phyloP scores from a whole-genome alignment of 2,888 invertebrate genomes.

The Pseudanteris insignis region DNA sequence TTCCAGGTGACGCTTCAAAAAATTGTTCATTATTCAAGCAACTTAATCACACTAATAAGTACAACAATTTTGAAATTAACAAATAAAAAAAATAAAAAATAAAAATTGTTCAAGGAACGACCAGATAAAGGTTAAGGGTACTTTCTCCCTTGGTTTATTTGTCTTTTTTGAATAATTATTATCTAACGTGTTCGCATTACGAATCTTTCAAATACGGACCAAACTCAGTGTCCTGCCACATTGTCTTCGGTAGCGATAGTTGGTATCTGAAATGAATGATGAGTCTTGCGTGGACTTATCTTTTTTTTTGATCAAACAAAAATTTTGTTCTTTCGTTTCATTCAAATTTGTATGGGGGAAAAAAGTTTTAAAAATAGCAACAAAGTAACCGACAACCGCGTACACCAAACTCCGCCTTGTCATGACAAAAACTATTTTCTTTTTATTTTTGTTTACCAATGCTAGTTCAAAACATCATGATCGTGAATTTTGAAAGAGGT shows the following conservation, averaged over 20 bases:
- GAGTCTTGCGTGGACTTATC: conserved; percentile 35
- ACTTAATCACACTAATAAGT: neutral
- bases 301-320: no score
- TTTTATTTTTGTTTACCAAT: conserved; percentile 58
- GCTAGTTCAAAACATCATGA: conserved; percentile 51
- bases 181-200: conserved; percentile 51
- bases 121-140: conserved; percentile 5
- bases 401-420: conserved; percentile 65
- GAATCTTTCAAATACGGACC: conserved; percentile 62
- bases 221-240: conserved; percentile 39
- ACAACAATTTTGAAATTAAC: neutral
- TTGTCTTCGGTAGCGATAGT: conserved; percentile 36
- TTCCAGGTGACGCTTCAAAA: conserved; percentile 5
- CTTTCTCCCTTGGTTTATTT: no score
- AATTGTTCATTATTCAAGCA: neutral
- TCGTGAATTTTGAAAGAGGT: conserved; percentile 38
- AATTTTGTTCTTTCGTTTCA: conserved; percentile 9
- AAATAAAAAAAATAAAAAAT: neutral
- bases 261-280: conserved; percentile 45
- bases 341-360: conserved; percentile 10
- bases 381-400: conserved; percentile 66
- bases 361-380: conserved; percentile 28
- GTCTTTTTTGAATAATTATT: neutral
- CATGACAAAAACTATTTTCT: conserved; percentile 53
- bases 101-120: conserved; percentile 14